Evolutionary conservation across 2,797 vertebrate species (phyloP), one percentile per base, ranked within the genome.

Genomic region (Podargus strigoides): DNA sequence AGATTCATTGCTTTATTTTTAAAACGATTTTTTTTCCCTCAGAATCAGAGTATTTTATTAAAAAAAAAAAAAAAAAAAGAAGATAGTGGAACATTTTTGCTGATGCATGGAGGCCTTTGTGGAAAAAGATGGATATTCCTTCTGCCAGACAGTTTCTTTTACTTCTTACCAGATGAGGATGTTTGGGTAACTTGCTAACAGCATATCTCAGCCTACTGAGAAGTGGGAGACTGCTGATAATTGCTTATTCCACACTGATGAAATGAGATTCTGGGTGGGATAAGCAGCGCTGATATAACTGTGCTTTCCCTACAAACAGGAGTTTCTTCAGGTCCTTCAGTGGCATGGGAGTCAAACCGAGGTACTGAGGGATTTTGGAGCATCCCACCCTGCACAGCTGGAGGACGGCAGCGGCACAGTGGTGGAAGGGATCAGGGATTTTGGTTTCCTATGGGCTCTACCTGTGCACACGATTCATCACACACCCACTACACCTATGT

Each of bases 401-500:
- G 19, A 58, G n/a, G 52, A 50, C 73, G 27, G 15, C 47, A 47
- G 36, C 8, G 41, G 32, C 2, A 0, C 36, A 53, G 50, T 7
- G 53, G 14, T 4, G 24, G 47, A 76, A 87, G 44, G 36, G 32
- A 49, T 46, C 17, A 34, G 47, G 22, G 41, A 37, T 58, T 69
- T 67, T 49, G 22, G 42, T 39, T 82, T 34, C 32, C 32, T 11
- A 0, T 2, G 7, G 37, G 18, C 22, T 47, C 34, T 58, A 0
- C 26, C 17, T 68, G 12, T 9, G 10, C 5, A 9, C 17, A 34
- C 34, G 23, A 32, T 11, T 12, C 6, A 24, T 28, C 22, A 3
- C 0, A 0, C 1, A 2, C 39, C 53, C 11, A 10, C 67, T 30
- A 18, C 14, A 1, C 16, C 36, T 56, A 0, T 6, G 7, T 7